Base-by-base conservation (phyloP, 2,888 invertebrate species). In the Platycheirus rosarum region DNA sequence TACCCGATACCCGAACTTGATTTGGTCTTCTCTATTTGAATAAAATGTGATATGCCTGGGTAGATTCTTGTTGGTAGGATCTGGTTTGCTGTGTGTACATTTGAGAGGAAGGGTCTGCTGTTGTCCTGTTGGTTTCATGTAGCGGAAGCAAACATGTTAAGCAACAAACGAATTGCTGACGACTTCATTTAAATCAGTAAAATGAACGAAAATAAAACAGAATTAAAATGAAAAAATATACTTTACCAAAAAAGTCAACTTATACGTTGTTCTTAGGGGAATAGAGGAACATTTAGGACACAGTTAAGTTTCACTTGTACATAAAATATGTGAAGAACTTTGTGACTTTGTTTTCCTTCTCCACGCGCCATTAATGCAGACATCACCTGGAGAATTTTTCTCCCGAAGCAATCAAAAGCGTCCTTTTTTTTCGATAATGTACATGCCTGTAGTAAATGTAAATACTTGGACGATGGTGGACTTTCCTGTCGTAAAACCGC, bases 131-230 rank as follows among this genome's bases (percentile, higher is more conserved):
- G 51, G 7, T 2, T 3, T 14, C n/a, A 57, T 37, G 49, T 29
- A 42, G 48, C 37, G 23, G 51, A 42, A 57, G 46, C 70, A 71
- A 71, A 60, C 71, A 71, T 60, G 71, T 66, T 66, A 60, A 71
- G 66, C 65, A 69, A 73, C 68, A 70, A 80, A 80, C 70, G 75
- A 80, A 80, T 66, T 75, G 80, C 80, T 76, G 76, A 80, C 76
- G 80, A 66, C 46, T 71, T 75, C 65, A 70, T 75, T 75, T 75
- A 51, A 65, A 69, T 75, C 51, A 63, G 14, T 48, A 62, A 40
- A 68, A 16, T 6, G 68, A 53, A 29, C 14, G 20, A 32, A 55
- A 57, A 32, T 32, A 51, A 44, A 55, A 40, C 2, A 42, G 29
- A 32, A 51, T n/a, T 16, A 8, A n/a, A n/a, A n/a, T 32, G 7